Base-by-base conservation (phyloP, 1,140 invertebrate species). In the Drosophila oshimai region DNA sequence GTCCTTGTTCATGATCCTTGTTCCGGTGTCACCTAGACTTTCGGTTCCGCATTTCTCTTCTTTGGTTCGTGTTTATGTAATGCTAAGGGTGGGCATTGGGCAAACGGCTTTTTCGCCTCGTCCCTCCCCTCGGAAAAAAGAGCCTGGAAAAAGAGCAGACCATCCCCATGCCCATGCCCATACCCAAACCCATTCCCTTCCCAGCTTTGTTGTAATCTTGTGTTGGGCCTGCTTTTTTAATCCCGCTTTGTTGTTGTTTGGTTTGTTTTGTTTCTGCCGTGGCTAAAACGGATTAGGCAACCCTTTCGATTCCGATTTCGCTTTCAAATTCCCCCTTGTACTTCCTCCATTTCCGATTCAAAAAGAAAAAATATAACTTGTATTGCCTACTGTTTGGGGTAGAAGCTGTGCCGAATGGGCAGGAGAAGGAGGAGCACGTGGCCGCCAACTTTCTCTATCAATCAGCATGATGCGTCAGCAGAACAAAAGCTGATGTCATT, bases 151-250 rank as follows among this genome's bases (percentile, higher is more conserved):
- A 33, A 33, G 51, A 49, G 26, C 51, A 51, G 29, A 53, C 13
- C 31, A 39, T 28, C 26, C 49, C 17, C 36, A 22, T 47, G 18
- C 12, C 47, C 55, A n/a, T n/a, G n/a, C n/a, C n/a, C n/a, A n/a
- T n/a, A n/a, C n/a, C n/a, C n/a, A n/a, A n/a, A n/a, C n/a, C 41
- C 18, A 24, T 29, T 13, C 36, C 42, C 12, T 26, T 12, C 13
- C 51, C 36, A 33, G 31, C 33, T 26, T 71, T 42, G 51, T 49
- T 78, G 64, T 84, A 84, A 86, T 79, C 70, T 57, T 55, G 49
- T 77, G 73, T 77, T 73, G 67, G 67, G 34, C 44, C 79, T 83
- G 54, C 74, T 69, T 74, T 69, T 65, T 84, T 77, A 86, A 74
- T 74, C 78, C 64, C 18, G 57, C 58, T 70, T 84, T 84, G 78